A percentile compares a stretch with the other conserved stretches of the same genome.
These are phyloP conservation scores for Oreortyx pictus DNA, from an alignment of 2,797 vertebrate species.

Conservation along the genomic window DNA sequence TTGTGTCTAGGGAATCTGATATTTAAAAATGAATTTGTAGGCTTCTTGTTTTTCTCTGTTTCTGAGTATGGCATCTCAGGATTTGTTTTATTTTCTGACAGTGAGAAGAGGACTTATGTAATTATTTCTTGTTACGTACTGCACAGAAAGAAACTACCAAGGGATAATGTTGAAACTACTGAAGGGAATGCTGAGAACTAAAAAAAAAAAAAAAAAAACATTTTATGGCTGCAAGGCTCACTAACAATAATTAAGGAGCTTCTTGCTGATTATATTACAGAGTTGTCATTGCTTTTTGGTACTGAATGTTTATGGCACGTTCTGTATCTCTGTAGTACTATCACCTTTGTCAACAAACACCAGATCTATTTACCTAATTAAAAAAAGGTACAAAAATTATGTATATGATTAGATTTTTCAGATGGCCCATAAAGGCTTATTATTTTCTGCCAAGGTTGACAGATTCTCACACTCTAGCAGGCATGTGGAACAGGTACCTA, in stretches of 20 bases:
- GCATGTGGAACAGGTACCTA: not conserved
- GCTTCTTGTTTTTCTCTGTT: not conserved
- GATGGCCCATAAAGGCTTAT: not conserved
- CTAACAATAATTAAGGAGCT: slow-evolving; percentile 42
- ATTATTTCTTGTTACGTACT: slow-evolving; percentile 15
- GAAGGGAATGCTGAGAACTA: slow-evolving; percentile 16
- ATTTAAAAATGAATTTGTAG: slow-evolving; percentile 21
- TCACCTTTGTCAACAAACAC: not conserved
- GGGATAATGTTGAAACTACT: slow-evolving; percentile 15
- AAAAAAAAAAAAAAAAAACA: slow-evolving; percentile 24
- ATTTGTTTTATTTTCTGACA: not conserved
- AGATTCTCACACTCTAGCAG: not conserved
- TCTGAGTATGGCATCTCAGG: not conserved
- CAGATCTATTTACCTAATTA: not conserved
- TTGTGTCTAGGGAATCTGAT: not conserved
- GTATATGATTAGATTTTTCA: not conserved
- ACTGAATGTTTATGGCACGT: not conserved
- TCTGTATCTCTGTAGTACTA: slow-evolving; percentile 22
- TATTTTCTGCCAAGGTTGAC: not conserved
- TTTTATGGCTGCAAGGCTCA: slow-evolving; percentile 4
- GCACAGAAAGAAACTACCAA: not conserved
- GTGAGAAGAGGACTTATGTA: not conserved
- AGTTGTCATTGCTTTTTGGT: not conserved
- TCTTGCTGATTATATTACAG: slow-evolving; percentile 35
- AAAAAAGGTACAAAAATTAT: not conserved